Evolutionary conservation across 2,113 vertebrate genomes (phyloP), one percentile per base, ranked within the genome.

Genomic region (Ancistrus triradiatus): DNA sequence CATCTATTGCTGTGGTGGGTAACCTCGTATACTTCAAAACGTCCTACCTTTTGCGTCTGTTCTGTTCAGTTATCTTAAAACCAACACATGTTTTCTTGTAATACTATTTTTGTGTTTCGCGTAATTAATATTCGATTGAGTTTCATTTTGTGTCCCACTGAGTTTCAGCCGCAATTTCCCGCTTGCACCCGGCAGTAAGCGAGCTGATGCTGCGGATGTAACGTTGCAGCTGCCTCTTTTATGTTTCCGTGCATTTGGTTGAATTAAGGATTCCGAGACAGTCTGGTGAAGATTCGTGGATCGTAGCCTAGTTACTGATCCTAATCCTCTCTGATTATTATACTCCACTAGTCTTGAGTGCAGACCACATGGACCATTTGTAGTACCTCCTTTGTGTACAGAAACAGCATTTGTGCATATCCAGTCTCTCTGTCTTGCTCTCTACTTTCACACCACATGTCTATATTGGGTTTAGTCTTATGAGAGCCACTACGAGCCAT

Each of bases 1-100:
- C 82, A 69, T 86, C 91, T 37, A 86, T 85, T 68, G 82, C 86
- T 7, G 86, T 89, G 90, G 92, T 94, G 69, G 91, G 91, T 80
- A 48, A 47, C 38, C 44, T 48, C 15, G 19, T 3, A 2, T n/a
- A 15, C 10, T 17, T 13, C 21, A 31, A 3, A 31, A n/a, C n/a
- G n/a, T n/a, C n/a, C n/a, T n/a, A 37, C 5, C 5, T 4, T 2
- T 37, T 13, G 14, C 2, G 14, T 37, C 14, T 37, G 35, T 37
- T 37, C 4, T 37, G 35, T 10, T 40, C 11, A 42, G 13, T n/a
- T 8, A n/a, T 42, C 2, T n/a, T 15, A n/a, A 31, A 31, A 31
- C 27, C 27, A 4, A 31, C 3, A 31, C 3, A 4, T 7, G 27
- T n/a, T n/a, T n/a, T n/a, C n/a, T n/a, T n/a, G n/a, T n/a, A n/a